Evolutionary conservation across 2,888 invertebrate genomes (phyloP), one percentile per base, ranked within the genome.

Genomic region (Druceiella hillmani): DNA sequence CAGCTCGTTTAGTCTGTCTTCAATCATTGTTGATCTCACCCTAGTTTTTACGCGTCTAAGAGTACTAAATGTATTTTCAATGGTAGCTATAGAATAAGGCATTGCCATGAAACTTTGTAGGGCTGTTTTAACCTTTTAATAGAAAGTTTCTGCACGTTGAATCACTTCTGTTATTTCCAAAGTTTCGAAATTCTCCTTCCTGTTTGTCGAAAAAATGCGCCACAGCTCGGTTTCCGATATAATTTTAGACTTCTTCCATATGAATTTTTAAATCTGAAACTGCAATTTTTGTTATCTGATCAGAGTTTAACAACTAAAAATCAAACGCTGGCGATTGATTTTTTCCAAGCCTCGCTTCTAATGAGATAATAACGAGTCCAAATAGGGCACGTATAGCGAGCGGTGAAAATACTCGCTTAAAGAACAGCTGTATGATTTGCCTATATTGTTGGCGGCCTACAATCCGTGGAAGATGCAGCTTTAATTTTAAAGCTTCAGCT

Each of bases 1-100:
- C 5, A 17, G 26, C 15, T 22, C 17, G 32, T 44, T 44, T 39
- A 42, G 36, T 22, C 42, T 43, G 26, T 39, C 42, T 42, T 42
- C 35, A 22, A 40, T 42, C 39, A 42, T 42, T 33, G 39, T 40
- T 31, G 35, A 40, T 43, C 40, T 40, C 39, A 43, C 40, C 38
- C 43, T 40, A 28, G 39, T 40, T 45, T 42, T 40, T 11, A 43
- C 36, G 30, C 42, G 39, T 40, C 29, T 38, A 33, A 44, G 35
- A 27, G 36, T 39, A 22, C 41, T 39, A 29, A 35, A 42, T 27
- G 38, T 39, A 24, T 36, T 38, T 42, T 44, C 36, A 41, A 38
- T 42, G 33, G 37, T 28, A 41, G 28, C 41, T 13, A 35, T 38
- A 35, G 31, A 39, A 39, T 35, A 41, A 35, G 38, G 34, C 38